These are phyloP conservation scores for Procavia capensis DNA, from an alignment of 2,113 vertebrate genomes.

Conservation along the genomic window DNA sequence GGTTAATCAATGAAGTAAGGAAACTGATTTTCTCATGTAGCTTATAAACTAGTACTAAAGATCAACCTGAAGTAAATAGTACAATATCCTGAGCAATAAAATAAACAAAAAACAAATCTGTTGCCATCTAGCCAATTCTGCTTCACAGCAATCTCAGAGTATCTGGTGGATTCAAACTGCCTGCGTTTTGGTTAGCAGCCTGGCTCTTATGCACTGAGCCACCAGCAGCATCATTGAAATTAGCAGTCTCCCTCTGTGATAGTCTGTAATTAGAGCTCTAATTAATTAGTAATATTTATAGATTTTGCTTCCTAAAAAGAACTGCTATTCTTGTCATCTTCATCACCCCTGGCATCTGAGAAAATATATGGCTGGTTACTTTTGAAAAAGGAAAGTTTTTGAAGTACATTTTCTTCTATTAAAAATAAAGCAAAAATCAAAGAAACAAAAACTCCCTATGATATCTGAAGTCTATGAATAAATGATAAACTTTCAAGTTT, in stretches of 20 bases:
- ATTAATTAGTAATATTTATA: slow-evolving; percentile 56
- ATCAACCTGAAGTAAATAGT: neutral
- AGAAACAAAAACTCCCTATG: neutral
- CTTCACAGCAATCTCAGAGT: too few relatives aligned
- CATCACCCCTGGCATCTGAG: neutral
- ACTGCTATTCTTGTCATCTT: neutral
- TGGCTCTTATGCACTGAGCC: too few relatives aligned
- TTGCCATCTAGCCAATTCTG: too few relatives aligned
- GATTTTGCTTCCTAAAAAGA: slow-evolving; percentile 22
- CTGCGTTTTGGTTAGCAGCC: too few relatives aligned
- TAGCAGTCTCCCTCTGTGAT: neutral
- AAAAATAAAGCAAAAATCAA: neutral
- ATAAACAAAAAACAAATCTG: too few relatives aligned
- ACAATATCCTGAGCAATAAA: neutral
- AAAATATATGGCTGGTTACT: neutral
- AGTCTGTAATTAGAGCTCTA: slow-evolving; percentile 6
- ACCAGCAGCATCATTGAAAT: neutral
- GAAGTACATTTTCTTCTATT: neutral
- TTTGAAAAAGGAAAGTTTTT: neutral
- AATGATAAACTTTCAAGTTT: neutral
- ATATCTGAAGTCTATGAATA: neutral
- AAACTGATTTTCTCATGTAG: slow-evolving; percentile 32
- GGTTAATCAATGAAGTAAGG: neutral
- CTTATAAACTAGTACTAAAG: neutral
- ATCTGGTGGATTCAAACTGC: too few relatives aligned